phyloP scores from a whole-genome alignment of 37 sponge, comb jelly and placozoan species.

The Halisarca cf. caerulea region DNA sequence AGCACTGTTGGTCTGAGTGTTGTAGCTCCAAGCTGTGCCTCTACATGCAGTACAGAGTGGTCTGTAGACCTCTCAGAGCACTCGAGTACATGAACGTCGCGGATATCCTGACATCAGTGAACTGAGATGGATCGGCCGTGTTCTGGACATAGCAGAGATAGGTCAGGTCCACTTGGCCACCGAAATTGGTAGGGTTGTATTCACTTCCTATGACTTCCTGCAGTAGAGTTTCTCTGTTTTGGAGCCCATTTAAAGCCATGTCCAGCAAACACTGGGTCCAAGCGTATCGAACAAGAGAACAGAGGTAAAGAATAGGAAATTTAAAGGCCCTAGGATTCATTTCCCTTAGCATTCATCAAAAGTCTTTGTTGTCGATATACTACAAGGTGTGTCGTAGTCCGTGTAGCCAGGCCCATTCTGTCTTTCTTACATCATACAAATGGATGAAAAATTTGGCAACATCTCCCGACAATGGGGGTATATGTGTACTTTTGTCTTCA shows the following conservation, averaged over 20 bases:
- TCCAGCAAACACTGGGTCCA: background rate
- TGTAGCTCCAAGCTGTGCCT: background rate
- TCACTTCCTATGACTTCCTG: background rate
- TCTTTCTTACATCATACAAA: no score
- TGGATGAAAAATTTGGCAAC: no score
- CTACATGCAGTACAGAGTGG: background rate
- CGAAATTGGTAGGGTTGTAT: background rate
- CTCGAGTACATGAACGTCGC: background rate
- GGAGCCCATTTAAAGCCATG: background rate
- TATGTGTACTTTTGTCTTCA: no score
- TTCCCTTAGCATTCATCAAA: no score
- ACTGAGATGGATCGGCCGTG: background rate
- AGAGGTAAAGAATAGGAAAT: no score
- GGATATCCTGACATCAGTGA: background rate
- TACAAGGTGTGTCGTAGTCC: no score
- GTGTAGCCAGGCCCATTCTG: no score
- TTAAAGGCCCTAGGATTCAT: no score
- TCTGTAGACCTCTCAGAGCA: background rate
- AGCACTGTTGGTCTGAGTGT: background rate
- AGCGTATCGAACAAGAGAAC: background rate
- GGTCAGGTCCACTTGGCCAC: background rate
- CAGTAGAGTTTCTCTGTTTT: no score
- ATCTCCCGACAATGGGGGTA: no score
- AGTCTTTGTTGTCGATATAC: no score
- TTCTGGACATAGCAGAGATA: background rate